Base-by-base conservation (phyloP, 2,888 invertebrate genomes). In the Troilus luridus region DNA sequence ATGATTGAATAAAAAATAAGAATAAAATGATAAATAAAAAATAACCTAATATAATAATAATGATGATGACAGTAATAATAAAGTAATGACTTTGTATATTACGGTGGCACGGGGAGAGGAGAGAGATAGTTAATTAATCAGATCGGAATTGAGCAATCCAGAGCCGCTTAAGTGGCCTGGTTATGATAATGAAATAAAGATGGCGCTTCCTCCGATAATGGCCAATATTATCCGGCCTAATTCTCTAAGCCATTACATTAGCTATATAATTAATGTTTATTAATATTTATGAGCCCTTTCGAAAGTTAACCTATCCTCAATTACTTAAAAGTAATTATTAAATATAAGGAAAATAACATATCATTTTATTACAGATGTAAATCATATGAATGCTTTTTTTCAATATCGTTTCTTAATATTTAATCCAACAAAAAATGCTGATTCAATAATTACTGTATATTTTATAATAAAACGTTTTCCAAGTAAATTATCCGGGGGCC, bases 121-220 rank as follows among this genome's bases (percentile, higher is more conserved):
- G 27, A 19, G 17, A 77, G 72, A 3, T 77, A 17, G 72, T 85
- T 54, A 56, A 85, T 85, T 85, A 85, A 85, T 85, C 56, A 12
- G 56, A 56, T 85, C 8, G 56, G 85, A 85, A 85, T 85, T 85
- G 85, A 85, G 85, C 85, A 58, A 85, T 85, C 56, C 12, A 85
- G 85, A 58, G n/a, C 6, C 12, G 21, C 3, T 56, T 85, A 85
- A 85, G 85, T 85, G 85, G 56, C 12, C 85, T 85, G 56, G 56
- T 85, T 85, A 85, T 85, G 56, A 85, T 85, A 85, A 85, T 85
- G 56, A n/a, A 56, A 85, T 85, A 58, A 85, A 85, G 85, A 56
- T 85, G 85, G 85, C 56, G 56, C 85, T 58, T n/a, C 7, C 85
- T 85, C 85, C n/a, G 85, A 85, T 85, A 77, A 77, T 41, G n/a